Base-by-base conservation (phyloP, 2,888 invertebrate species). In the Aspidiotus rigidus region DNA sequence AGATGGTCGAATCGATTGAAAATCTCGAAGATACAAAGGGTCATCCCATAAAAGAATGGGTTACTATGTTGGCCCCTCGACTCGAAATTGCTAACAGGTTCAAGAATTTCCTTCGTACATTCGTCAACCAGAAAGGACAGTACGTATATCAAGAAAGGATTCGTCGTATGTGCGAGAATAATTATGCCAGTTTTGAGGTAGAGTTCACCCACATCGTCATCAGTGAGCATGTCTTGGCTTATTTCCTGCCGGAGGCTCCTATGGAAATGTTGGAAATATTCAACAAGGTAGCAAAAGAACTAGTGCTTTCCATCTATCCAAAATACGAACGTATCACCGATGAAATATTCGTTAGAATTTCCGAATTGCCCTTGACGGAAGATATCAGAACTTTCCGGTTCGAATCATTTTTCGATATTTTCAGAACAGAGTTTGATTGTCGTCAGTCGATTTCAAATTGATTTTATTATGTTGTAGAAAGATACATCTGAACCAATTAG, bases 1-100 rank as follows among this genome's bases (percentile, higher is more conserved):
- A 83, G 80, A 89, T 90, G 82, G 87, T 94, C 59, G 97, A 98
- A 80, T 93, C 95, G 69, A 96, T 99, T 72, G 98, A 99, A 78
- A 98, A 97, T 80, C 81, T 99, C 44, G 98, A 98, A 78, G 98
- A 99, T 75, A 96, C 95, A 7, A 94, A 96, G 77, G 99, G 98
- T 0, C 89, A 96, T 77, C 84, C 90, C 0, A 89, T 93, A 2
- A 89, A 92, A 75, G 97, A 99, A 75, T 99, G 98, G 95, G 96
- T 99, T 0, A 86, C 89, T 69, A 93, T 96, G 90, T 80, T 95
- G 74, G 97, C 93, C 1, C 96, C 98, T 0, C 85, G 90, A 67
- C 94, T 93, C 11, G 99, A 99, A 81, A 96, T 99, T 74, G 88
- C 91, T 70, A 96, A 98, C 79, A 85, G 93, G 76, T 83, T 83